Conservation (phyloP, 2,797 vertebrate genomes). For the Petrocephalus sullivani region DNA sequence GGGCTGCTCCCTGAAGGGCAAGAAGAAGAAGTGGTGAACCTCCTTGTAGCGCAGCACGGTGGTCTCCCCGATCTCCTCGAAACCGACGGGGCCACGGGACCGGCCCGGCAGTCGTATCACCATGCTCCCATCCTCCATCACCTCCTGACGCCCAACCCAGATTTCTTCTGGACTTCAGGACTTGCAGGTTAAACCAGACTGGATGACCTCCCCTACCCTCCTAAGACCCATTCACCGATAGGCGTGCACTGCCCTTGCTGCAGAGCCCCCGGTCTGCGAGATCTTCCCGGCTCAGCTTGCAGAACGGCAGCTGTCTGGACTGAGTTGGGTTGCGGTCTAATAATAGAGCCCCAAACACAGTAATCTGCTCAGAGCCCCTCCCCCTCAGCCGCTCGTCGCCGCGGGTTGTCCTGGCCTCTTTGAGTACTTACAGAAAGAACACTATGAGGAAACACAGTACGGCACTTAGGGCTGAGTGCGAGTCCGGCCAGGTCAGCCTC, state of each 20-base stretch:
- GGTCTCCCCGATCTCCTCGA: conserved; percentile 48
- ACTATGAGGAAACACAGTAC: neutral
- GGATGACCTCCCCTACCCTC: conserved; percentile 25
- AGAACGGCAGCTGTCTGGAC: conserved; percentile 31
- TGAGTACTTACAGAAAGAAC: neutral
- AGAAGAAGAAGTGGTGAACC: conserved; percentile 68
- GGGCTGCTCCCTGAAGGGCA: conserved; percentile 87
- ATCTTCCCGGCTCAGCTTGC: conserved; percentile 40
- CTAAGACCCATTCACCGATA: conserved; percentile 19
- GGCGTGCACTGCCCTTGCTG: neutral
- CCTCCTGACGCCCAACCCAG: conserved; percentile 21
- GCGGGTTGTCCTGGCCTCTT: neutral
- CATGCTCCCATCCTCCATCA: conserved; percentile 61
- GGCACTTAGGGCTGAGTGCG: neutral
- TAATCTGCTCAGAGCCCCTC: conserved; percentile 54
- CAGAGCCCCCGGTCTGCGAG: conserved; percentile 32
- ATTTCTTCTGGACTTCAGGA: neutral
- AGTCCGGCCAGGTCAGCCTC: neutral
- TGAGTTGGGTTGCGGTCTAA: conserved; percentile 57
- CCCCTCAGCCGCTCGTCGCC: conserved; percentile 27
- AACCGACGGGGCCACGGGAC: conserved; percentile 48
- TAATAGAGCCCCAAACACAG: conserved; percentile 61
- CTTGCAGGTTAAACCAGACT: neutral
- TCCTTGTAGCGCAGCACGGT: conserved; percentile 59
- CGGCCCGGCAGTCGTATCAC: conserved; percentile 61